phyloP scores from a whole-genome alignment of 1,140 invertebrate genomes.

The Mesaphorura yosii region DNA sequence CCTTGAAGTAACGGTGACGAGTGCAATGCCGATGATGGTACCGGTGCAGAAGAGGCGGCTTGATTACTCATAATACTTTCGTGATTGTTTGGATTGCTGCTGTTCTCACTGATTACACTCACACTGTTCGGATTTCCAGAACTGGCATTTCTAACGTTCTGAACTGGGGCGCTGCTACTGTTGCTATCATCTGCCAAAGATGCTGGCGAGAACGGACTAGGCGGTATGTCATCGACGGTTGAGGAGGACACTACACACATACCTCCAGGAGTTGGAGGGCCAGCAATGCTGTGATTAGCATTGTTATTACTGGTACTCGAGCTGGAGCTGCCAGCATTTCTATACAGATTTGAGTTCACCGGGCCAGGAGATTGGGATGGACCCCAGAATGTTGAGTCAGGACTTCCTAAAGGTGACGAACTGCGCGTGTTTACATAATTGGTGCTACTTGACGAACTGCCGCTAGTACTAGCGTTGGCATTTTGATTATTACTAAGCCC shows the following conservation, averaged over 20 bases:
- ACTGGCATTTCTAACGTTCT: neutral
- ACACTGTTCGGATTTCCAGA: too few relatives aligned
- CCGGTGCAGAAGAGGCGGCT: neutral
- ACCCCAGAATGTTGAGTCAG: constrained; percentile 28
- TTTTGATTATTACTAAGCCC: neutral
- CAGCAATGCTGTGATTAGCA: too few relatives aligned
- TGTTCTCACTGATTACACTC: constrained; percentile 7
- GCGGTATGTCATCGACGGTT: constrained; percentile 25
- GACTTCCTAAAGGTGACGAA: constrained; percentile 25
- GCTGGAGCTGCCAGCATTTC: neutral
- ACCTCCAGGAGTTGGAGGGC: constrained; percentile 25
- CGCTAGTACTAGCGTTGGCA: constrained; percentile 1
- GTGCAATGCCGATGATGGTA: neutral
- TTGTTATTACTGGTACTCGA: neutral
- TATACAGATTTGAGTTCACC: constrained; percentile 8
- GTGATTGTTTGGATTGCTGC: constrained; percentile 1
- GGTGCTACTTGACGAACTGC: too few relatives aligned
- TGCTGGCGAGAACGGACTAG: constrained; percentile 24
- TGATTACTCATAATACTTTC: neutral
- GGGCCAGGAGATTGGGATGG: constrained; percentile 19
- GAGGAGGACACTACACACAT: constrained; percentile 30
- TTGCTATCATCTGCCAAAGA: too few relatives aligned
- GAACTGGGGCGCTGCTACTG: too few relatives aligned
- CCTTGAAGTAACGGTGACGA: neutral
- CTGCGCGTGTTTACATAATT: too few relatives aligned